phyloP scores from a whole-genome alignment of 2,888 invertebrate genomes.

The Cheilosia scutellata region DNA sequence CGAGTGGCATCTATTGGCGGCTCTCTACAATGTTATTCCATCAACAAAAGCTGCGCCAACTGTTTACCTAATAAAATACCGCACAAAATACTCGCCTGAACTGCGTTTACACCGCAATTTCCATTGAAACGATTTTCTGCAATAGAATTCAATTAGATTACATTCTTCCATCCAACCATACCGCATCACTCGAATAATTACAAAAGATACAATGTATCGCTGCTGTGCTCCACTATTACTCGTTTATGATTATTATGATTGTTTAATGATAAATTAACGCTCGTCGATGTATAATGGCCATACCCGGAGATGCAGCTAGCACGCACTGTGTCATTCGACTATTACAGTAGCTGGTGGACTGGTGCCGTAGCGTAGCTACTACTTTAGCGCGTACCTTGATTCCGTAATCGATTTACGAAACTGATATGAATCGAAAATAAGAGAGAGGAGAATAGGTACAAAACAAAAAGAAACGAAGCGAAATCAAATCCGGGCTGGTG shows the following conservation, averaged over 20 bases:
- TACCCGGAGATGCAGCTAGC: constrained; percentile 33
- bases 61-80: constrained; percentile 36
- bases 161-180: not conserved
- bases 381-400: constrained; percentile 27
- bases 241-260: constrained; percentile 46
- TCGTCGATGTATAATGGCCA: constrained; percentile 15
- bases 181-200: constrained; percentile 13
- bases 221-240: constrained; percentile 6
- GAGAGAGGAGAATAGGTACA: not conserved
- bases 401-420: constrained; percentile 68
- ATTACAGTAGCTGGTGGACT: constrained; percentile 36
- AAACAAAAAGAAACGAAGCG: constrained; percentile 26
- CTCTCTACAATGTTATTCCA: not conserved
- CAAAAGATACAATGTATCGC: constrained; percentile 40
- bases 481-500: constrained; percentile 54
- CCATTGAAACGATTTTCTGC: constrained; percentile 9
- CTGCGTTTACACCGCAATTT: constrained; percentile 34
- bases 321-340: constrained; percentile 30
- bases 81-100: constrained; percentile 30
- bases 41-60: constrained; percentile 12
- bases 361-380: not conserved
- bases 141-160: constrained; percentile 20
- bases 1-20: not conserved
- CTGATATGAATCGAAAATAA: constrained; percentile 52
- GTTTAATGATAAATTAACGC: constrained; percentile 60